Conservation (phyloP, 92 coral and sea anemone genomes). For the Zoanthus sansibaricus region DNA sequence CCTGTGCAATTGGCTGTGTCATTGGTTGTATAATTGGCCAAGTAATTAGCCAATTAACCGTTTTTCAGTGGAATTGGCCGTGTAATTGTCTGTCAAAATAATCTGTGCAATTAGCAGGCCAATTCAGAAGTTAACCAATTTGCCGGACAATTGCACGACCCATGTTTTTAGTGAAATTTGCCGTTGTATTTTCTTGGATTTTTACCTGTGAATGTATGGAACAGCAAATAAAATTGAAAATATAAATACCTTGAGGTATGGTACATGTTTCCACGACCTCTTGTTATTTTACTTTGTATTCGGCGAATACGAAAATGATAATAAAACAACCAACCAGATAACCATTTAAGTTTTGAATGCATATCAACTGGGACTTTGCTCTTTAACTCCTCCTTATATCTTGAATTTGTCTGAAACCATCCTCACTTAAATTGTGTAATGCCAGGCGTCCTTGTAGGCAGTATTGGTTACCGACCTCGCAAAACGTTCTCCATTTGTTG, state of each 20-base stretch:
- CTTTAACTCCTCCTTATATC: constrained; percentile 2
- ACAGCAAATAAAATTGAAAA: constrained; percentile 6
- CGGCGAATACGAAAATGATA: neutral
- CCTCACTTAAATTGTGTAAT: constrained; percentile 7
- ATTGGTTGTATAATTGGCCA: no score
- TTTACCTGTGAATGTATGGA: neutral
- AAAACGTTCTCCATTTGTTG: constrained; percentile 1
- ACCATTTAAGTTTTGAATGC: constrained; percentile 1
- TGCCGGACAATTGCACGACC: no score
- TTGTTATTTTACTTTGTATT: neutral
- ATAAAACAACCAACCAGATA: neutral
- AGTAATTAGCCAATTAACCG: no score
- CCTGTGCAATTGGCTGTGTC: no score
- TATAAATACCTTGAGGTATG: constrained; percentile 3
- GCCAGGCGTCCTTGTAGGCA: neutral
- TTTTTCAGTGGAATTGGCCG: no score
- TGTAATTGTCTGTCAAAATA: no score
- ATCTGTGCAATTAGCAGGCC: no score
- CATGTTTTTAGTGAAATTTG: no score
- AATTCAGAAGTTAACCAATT: no score
- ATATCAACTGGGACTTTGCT: constrained; percentile 1
- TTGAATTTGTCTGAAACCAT: neutral
- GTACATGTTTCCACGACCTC: constrained; percentile 3
- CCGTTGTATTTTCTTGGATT: no score
- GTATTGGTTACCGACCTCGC: neutral